Conservation (phyloP, 2,888 invertebrate genomes). For the Ophioninae sp. region DNA sequence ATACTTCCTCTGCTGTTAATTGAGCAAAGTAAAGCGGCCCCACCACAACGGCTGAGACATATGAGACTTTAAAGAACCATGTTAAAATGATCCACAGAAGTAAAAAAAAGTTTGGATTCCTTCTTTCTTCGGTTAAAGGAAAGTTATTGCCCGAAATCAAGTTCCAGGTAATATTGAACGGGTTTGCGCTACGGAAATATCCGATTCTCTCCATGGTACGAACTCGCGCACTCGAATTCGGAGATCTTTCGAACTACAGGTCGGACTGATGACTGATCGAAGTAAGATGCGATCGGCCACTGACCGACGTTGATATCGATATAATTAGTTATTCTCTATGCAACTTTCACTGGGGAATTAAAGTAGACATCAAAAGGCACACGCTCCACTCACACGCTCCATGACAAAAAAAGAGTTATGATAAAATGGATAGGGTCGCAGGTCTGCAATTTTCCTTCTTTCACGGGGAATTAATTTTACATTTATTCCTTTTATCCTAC, state of each 20-base stretch:
- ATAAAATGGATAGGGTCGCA: no score
- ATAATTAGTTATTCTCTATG: no score
- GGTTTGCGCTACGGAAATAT: conserved; percentile 1
- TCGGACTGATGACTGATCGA: neutral
- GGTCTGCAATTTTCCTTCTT: neutral
- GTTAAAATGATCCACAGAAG: neutral
- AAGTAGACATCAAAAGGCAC: no score
- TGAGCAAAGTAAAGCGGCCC: neutral
- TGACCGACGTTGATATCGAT: no score
- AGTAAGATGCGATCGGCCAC: no score
- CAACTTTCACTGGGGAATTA: no score
- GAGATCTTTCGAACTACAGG: neutral
- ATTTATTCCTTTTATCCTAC: neutral
- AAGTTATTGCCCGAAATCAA: neutral
- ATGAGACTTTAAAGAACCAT: neutral
- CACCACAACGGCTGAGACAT: neutral
- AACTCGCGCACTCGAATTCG: no score
- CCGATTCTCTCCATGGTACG: neutral
- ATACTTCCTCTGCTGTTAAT: neutral
- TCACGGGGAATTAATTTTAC: neutral
- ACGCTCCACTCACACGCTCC: no score
- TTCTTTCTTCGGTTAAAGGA: neutral
- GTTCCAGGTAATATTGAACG: neutral
- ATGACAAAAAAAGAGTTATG: no score
- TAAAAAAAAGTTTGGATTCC: neutral